A percentile compares a stretch with the other conserved stretches of the same genome.
These are phyloP conservation scores for Hydrophis major DNA, from an alignment of 2,797 vertebrate genomes.

Conservation along the genomic window DNA sequence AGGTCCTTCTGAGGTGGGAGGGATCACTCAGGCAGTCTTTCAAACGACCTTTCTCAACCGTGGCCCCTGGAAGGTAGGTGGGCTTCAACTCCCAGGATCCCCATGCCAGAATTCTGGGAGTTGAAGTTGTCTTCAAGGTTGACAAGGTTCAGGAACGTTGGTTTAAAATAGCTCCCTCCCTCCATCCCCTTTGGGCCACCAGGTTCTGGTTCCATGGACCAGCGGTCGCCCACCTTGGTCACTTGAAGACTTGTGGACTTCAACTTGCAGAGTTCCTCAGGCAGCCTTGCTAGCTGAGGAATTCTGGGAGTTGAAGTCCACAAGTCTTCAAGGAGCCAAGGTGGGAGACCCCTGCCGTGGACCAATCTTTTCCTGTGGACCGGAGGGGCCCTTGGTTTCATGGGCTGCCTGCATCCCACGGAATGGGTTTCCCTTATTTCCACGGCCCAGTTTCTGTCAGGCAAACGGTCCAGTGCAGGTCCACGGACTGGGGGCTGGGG, in stretches of 20 bases:
- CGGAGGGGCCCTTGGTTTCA: neutral
- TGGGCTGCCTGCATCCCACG: accelerated
- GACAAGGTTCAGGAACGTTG: neutral
- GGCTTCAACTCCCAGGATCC: neutral
- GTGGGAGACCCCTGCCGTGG: too few species aligned
- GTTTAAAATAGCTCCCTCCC: too few species aligned
- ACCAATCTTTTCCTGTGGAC: neutral
- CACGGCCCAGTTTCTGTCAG: neutral
- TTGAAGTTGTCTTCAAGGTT: neutral
- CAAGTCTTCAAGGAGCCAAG: too few species aligned
- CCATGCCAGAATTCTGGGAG: neutral
- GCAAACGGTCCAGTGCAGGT: too few species aligned
- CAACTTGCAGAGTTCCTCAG: too few species aligned
- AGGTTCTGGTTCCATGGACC: neutral
- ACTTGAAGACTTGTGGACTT: too few species aligned
- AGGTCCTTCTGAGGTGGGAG: neutral
- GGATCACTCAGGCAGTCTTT: neutral
- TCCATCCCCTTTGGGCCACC: too few species aligned
- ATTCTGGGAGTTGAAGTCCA: too few species aligned
- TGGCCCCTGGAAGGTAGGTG: neutral
- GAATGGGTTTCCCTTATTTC: neutral
- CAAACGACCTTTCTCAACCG: neutral
- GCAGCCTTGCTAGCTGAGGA: too few species aligned
- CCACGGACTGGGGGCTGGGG: too few species aligned
- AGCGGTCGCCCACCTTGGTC: too few species aligned